These are phyloP conservation scores for Pseudopipra pipra DNA, from an alignment of 2,113 vertebrate species.

Conservation along the genomic window DNA sequence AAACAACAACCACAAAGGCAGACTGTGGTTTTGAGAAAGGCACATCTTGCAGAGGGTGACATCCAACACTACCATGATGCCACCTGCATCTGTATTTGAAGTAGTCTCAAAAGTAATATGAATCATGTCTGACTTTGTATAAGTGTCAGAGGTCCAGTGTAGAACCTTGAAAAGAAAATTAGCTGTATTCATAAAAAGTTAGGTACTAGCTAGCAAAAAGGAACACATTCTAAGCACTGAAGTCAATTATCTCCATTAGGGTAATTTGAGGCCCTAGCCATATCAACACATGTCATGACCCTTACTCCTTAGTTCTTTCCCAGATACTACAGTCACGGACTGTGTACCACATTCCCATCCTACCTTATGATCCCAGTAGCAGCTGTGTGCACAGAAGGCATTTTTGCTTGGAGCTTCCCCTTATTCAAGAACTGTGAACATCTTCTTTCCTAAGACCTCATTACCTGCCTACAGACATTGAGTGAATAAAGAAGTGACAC, in stretches of 20 bases:
- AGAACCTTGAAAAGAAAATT: not conserved
- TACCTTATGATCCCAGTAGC: not conserved
- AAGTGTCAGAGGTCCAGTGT: not conserved
- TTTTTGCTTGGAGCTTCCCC: not conserved
- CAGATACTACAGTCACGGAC: not conserved
- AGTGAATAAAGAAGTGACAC: not conserved
- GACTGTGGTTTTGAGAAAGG: constrained; percentile 72
- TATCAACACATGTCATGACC: not conserved
- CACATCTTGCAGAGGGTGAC: constrained; percentile 25
- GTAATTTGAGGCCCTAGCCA: not conserved
- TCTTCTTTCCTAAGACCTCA: not conserved
- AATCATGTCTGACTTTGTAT: constrained; percentile 18
- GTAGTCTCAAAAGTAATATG: constrained; percentile 13
- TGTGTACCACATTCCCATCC: not conserved
- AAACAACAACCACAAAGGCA: constrained; percentile 68
- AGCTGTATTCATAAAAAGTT: not conserved
- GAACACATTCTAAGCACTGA: not conserved
- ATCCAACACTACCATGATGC: constrained; percentile 8
- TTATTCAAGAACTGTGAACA: not conserved
- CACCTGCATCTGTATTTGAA: constrained; percentile 51
- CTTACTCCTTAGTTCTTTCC: not conserved
- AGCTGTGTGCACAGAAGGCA: not conserved
- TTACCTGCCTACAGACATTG: not conserved
- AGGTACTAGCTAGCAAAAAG: not conserved
- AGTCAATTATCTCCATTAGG: not conserved